A percentile compares a stretch with the other conserved stretches of the same genome.
Evolutionary conservation across 37 sponge, comb jelly and placozoan genomes (phyloP).

Genomic region (Hexactinellida sp.): DNA sequence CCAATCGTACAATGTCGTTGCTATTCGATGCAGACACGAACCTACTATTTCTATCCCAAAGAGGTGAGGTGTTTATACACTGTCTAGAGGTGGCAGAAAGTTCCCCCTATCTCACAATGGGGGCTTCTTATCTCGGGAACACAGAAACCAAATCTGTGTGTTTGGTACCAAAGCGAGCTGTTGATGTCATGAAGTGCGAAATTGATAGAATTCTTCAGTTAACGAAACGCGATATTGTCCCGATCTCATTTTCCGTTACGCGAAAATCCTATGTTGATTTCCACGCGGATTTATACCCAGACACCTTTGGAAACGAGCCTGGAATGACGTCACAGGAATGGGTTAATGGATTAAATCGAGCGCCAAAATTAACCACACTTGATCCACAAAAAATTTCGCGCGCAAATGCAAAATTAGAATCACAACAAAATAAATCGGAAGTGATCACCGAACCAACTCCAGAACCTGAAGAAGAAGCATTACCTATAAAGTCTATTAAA

Average conservation of each 20-base stretch:
- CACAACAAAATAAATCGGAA: background rate
- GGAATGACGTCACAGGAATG: conserved; percentile 60
- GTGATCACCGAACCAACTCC: background rate
- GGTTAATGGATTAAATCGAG: conserved; percentile 44
- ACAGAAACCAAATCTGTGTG: background rate
- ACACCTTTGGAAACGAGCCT: conserved; percentile 34
- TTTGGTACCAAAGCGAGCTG: conserved; percentile 60
- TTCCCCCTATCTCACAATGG: background rate
- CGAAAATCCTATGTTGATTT: conserved; percentile 66
- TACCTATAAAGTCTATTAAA: background rate
- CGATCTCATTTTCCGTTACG: conserved; percentile 53
- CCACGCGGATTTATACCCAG: conserved; percentile 74
- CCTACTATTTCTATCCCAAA: background rate
- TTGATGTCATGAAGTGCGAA: conserved; percentile 67
- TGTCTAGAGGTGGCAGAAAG: background rate
- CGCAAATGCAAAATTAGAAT: background rate
- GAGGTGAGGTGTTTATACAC: conserved; percentile 6
- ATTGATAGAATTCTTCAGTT: conserved; percentile 53
- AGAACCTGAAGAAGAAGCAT: background rate
- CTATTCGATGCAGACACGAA: conserved; percentile 7
- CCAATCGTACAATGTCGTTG: background rate
- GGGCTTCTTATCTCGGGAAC: background rate
- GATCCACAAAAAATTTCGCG: background rate
- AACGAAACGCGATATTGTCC: conserved; percentile 51
- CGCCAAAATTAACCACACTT: background rate